These are phyloP conservation scores for Agrochola circellaris DNA, from an alignment of 2,888 invertebrate species.

Conservation along the genomic window DNA sequence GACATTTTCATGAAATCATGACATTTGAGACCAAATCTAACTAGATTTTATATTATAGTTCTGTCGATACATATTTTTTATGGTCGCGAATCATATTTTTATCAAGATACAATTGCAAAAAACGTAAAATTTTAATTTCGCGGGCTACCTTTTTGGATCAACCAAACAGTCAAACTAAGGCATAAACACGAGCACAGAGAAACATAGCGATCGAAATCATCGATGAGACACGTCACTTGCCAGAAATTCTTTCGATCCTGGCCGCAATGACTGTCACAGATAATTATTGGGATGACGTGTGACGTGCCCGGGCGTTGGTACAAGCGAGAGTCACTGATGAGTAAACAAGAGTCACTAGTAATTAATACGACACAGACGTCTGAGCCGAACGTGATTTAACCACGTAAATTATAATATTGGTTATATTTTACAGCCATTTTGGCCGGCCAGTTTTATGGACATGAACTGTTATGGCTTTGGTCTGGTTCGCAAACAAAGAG, in stretches of 20 bases:
- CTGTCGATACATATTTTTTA: too few relatives aligned
- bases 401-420: conserved; percentile 22
- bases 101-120: too few relatives aligned
- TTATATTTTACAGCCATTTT: conserved; percentile 13
- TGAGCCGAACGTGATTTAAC: conserved; percentile 27
- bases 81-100: too few relatives aligned
- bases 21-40: too few relatives aligned
- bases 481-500: conserved; percentile 22
- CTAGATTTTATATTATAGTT: too few relatives aligned
- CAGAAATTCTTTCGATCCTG: conserved; percentile 25
- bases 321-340: conserved; percentile 9
- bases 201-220: conserved; percentile 1
- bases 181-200: neutral
- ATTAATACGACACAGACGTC: conserved; percentile 44
- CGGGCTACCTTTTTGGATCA: too few relatives aligned
- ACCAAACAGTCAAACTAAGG: neutral
- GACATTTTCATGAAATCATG: too few relatives aligned
- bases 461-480: conserved; percentile 23
- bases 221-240: neutral
- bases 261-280: conserved; percentile 30
- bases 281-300: conserved; percentile 48
- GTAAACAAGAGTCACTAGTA: conserved; percentile 35
- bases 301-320: conserved; percentile 20
- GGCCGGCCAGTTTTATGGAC: conserved; percentile 24
- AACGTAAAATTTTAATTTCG: too few relatives aligned